Evolutionary conservation across 2,888 invertebrate genomes (phyloP), one percentile per base, ranked within the genome.

Genomic region (Holacanthella duospinosa): DNA sequence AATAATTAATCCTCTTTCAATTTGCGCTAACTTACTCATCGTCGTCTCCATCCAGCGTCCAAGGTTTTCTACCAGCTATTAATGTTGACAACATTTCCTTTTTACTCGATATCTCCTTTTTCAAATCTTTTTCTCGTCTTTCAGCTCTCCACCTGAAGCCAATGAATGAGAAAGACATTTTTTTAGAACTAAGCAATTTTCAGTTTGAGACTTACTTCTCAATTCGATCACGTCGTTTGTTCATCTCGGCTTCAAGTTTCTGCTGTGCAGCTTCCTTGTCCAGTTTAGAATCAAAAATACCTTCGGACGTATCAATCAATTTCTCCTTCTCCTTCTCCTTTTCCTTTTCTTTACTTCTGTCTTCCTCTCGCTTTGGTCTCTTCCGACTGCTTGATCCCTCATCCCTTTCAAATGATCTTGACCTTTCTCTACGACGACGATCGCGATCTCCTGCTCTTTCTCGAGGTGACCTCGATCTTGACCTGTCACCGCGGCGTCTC

Each of bases 41-140:
- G 76, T 95, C 95, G 68, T 91, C 92, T 68, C 93, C 94, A 77
- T 96, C 93, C 61, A 96, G 79, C 63, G 93, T 93, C 93, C 96
- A 96, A 75, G 92, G 91, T 78, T 93, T 94, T 57, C 80, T 77
- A 1, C 83, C 80, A 62, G 80, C 72, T 63, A 85, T 80, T 63
- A 85, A 80, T 72, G 80, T 83, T 43, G 82, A 83, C 6, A 71
- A 60, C 66, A 71, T 64, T 64, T 71, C 71, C 55, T 68, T 66
- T 55, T 71, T 71, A 0, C 43, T 59, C 19, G 63, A 60, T 0
- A 71, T 64, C 61, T 71, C 71, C 36, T 61, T 63, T 62, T 71
- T 71, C 25, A 71, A 59, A 29, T 71, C 71, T 1, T 64, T 62
- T 59, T 69, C 71, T 24, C 69, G 56, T 29, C 69, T 29, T 60